Base-by-base conservation (phyloP, 2,888 invertebrate genomes). In the Dichetophora obliterata region DNA sequence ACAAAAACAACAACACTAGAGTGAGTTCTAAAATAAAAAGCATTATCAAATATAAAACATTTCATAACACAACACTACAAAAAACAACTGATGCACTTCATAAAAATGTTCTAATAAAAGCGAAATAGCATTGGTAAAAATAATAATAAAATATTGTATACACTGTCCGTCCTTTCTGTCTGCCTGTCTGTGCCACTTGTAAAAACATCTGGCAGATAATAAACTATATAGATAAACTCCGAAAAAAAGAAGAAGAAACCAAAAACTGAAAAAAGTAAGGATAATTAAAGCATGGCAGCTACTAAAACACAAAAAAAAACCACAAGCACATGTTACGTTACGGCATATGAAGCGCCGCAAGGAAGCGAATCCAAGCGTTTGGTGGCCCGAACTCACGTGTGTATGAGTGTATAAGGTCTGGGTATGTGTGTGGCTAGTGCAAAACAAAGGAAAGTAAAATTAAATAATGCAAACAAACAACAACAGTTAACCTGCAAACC, bases 231-330 rank as follows among this genome's bases (percentile, higher is more conserved):
- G 16, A 72, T 27, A 16, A n/a, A 22, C 72, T 22, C 43, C 14
- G 14, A 43, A 43, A 43, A 43, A 43, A 11, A 11, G 11, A 43
- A 43, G 14, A 43, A 43, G 3, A 43, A 43, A 43, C 43, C 11
- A 43, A 54, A 52, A 6, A 57, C n/a, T n/a, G n/a, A 72, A 24
- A 61, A 61, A 43, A 11, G 48, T n/a, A 48, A 72, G 72, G 59
- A 72, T 72, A 72, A 72, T 72, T 72, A 61, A 72, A 54, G 31
- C 48, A 31, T 68, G 48, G 68, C 68, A 43, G 48, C 50, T 16
- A 22, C 16, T 11, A 50, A 48, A 50, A 50, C 9, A 48, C 16
- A 24, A 27, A 34, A 66, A 14, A 14, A 34, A 66, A 48, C 6
- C 24, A 68, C 43, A 68, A 24, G 66, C 48, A n/a, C 22, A 27